These are phyloP conservation scores for Heliothis peltigera DNA, from an alignment of 2,888 invertebrate species.

Conservation along the genomic window DNA sequence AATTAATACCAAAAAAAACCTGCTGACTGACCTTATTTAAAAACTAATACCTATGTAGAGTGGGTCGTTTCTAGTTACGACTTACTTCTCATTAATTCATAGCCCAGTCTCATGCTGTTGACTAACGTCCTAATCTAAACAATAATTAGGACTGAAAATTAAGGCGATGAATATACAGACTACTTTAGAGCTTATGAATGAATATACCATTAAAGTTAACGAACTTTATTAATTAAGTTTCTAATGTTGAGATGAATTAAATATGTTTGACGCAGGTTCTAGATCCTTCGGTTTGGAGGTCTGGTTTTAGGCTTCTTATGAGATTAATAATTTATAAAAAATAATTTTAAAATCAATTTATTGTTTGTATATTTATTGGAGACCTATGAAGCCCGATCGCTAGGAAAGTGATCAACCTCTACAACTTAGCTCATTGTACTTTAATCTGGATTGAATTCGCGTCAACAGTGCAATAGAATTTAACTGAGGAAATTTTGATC, in stretches of 20 bases:
- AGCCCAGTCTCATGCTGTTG: slow-evolving; percentile 10
- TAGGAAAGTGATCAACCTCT: too few species aligned
- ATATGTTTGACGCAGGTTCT: neutral
- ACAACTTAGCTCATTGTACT: too few species aligned
- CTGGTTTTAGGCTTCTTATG: neutral
- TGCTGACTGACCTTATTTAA: neutral
- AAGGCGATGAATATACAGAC: slow-evolving; percentile 9
- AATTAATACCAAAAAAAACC: neutral
- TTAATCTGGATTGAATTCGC: too few species aligned
- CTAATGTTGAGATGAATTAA: slow-evolving; percentile 4
- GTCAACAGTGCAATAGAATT: too few species aligned
- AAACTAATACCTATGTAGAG: neutral
- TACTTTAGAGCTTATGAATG: slow-evolving; percentile 28
- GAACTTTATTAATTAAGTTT: slow-evolving; percentile 38
- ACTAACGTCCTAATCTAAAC: slow-evolving; percentile 20
- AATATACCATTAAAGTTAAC: slow-evolving; percentile 24
- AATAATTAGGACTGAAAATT: slow-evolving; percentile 34
- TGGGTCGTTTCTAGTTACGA: slow-evolving; percentile 18
- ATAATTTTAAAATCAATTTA: too few species aligned
- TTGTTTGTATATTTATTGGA: too few species aligned
- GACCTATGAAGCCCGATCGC: too few species aligned
- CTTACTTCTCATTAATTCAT: slow-evolving; percentile 28
- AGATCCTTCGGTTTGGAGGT: neutral
- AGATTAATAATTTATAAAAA: too few species aligned
- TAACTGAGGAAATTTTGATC: too few species aligned